phyloP scores from a whole-genome alignment of 1,140 invertebrate genomes.

The Eumaeus atala region DNA sequence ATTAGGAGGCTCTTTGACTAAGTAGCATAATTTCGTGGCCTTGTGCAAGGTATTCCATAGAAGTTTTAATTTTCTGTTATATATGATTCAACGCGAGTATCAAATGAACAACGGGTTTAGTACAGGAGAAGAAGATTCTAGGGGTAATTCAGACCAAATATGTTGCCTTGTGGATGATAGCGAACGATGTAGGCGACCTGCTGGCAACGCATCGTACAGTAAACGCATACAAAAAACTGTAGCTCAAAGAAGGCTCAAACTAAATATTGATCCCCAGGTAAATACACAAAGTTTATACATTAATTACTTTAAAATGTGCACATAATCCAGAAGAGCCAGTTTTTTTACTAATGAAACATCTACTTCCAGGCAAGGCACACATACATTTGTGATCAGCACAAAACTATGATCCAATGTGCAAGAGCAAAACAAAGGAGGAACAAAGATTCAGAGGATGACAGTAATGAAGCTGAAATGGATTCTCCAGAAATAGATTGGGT shows the following conservation, averaged over 20 bases:
- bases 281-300: conserved; percentile 12
- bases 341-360: conserved; percentile 16
- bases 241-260: conserved; percentile 91
- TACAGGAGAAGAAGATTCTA: conserved; percentile 91
- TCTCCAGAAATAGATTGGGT: conserved; percentile 94
- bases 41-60: conserved; percentile 41
- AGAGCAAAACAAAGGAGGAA: conserved; percentile 87
- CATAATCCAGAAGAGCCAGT: not conserved
- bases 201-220: conserved; percentile 97
- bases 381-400: conserved; percentile 98
- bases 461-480: conserved; percentile 90
- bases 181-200: conserved; percentile 87
- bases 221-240: conserved; percentile 97
- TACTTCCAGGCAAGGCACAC: conserved; percentile 88
- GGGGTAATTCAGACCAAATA: conserved; percentile 88
- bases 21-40: conserved; percentile 48
- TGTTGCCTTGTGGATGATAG: conserved; percentile 95
- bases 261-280: conserved; percentile 89
- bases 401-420: conserved; percentile 94
- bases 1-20: conserved; percentile 56
- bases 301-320: no score
- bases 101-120: conserved; percentile 89
- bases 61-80: conserved; percentile 57
- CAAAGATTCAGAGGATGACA: conserved; percentile 95
- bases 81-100: conserved; percentile 75